phyloP scores from a whole-genome alignment of 2,797 vertebrate species.

The Acanthornis magna region DNA sequence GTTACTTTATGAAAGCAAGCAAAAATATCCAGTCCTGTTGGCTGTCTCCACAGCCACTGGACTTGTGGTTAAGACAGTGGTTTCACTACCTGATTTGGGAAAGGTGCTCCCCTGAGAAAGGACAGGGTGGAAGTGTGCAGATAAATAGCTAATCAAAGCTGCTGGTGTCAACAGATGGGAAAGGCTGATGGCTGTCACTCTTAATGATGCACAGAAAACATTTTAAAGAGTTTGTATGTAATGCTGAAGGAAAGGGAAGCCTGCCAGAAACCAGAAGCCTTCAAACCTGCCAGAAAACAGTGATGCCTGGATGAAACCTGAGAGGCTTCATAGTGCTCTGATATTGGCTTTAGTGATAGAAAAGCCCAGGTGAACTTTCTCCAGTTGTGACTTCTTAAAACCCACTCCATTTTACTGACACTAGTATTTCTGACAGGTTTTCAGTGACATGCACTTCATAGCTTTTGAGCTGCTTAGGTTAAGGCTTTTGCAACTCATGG shows the following conservation, averaged over 20 bases:
- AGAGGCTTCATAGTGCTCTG: not conserved
- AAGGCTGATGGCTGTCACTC: not conserved
- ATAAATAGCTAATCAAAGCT: not conserved
- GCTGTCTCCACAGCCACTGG: not conserved
- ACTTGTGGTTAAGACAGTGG: not conserved
- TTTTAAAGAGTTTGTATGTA: not conserved
- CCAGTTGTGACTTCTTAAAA: not conserved
- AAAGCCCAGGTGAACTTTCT: not conserved
- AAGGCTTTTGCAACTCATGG: not conserved
- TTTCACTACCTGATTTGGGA: not conserved
- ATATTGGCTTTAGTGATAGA: not conserved
- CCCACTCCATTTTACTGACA: not conserved
- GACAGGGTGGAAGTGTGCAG: rapidly evolving
- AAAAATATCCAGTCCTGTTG: not conserved
- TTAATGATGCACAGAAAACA: not conserved
- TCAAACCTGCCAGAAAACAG: not conserved
- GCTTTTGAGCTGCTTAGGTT: not conserved
- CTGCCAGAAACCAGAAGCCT: not conserved
- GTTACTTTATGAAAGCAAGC: not conserved
- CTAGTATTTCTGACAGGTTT: not conserved
- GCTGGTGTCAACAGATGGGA: not conserved
- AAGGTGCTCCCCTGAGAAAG: not conserved
- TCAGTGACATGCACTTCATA: not conserved
- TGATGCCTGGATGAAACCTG: not conserved
- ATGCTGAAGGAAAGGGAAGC: not conserved